A percentile compares a stretch with the other conserved stretches of the same genome.
Conservation (phyloP, 2,113 vertebrate genomes). For the Scomber colias region DNA sequence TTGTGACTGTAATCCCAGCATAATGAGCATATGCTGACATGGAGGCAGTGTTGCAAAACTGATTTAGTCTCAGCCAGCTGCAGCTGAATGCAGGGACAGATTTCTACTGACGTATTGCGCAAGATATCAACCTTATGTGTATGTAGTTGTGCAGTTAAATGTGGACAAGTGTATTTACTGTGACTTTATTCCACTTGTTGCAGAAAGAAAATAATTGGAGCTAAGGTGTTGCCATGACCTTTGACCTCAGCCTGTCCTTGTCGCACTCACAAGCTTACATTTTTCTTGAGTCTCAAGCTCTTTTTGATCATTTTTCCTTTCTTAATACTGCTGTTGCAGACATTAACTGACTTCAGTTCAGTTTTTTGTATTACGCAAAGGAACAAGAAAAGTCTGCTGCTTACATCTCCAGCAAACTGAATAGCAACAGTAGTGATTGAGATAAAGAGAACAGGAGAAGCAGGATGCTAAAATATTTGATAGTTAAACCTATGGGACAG, state of each 20-base stretch:
- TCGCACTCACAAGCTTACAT: constrained; percentile 51
- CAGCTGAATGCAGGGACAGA: constrained; percentile 23
- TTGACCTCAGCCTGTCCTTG: constrained; percentile 54
- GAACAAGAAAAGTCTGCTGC: neutral
- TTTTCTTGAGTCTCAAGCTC: constrained; percentile 2
- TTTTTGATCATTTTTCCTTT: neutral
- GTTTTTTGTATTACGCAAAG: neutral
- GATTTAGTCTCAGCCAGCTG: constrained; percentile 47
- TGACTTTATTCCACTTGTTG: constrained; percentile 14
- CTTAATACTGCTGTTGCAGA: neutral
- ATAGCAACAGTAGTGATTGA: neutral
- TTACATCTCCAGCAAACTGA: neutral
- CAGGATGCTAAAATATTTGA: neutral
- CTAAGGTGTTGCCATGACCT: constrained; percentile 27
- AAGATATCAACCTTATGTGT: constrained; percentile 6
- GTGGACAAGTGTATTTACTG: neutral
- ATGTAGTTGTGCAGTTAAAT: neutral
- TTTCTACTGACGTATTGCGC: constrained; percentile 26
- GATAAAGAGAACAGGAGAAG: neutral
- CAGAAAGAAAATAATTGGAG: constrained; percentile 16
- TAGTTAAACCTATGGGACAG: neutral
- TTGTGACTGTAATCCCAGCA: constrained; percentile 78
- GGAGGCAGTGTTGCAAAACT: constrained; percentile 72
- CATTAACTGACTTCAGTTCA: neutral
- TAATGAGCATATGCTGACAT: constrained; percentile 76